Evolutionary conservation across 2,888 invertebrate genomes (phyloP).

Genomic region (Protula sp.): DNA sequence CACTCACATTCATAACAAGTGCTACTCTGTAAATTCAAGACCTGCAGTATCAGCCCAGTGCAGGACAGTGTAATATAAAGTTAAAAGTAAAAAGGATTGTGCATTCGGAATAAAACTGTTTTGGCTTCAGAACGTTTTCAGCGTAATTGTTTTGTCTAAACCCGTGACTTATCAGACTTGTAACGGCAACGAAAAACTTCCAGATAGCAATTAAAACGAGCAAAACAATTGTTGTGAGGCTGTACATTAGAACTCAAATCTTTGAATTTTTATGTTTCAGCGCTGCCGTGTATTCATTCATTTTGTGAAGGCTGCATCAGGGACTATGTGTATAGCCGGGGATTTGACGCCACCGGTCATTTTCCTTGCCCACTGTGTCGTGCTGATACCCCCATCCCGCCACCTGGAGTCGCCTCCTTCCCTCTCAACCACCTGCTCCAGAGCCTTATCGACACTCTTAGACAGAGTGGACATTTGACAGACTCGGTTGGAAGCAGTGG

Average conservation of each 20-base stretch:
- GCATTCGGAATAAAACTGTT: no score
- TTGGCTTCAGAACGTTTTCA: no score
- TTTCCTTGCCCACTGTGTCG: conserved; percentile 44
- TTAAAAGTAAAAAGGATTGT: no score
- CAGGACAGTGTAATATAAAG: no score
- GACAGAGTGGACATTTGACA: background rate
- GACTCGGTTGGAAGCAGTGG: no score
- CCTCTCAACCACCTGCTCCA: background rate
- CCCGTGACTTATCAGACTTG: no score
- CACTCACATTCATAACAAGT: background rate
- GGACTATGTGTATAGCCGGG: conserved; percentile 30
- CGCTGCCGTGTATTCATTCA: conserved; percentile 42
- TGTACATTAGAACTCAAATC: no score
- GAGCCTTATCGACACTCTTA: background rate
- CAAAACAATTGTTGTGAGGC: background rate
- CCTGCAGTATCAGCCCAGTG: no score
- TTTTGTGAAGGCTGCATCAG: conserved; percentile 39
- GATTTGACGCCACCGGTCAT: conserved; percentile 20
- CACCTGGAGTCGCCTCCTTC: conserved; percentile 25
- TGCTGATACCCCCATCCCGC: conserved; percentile 25
- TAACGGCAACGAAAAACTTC: no score
- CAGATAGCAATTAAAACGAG: background rate
- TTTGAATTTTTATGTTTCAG: no score
- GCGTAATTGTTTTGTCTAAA: no score
- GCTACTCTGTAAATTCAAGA: background rate